Percentiles rank a stretch among this genome's conserved stretches.
phyloP scores from a whole-genome alignment of 2,888 invertebrate genomes.

The Spodoptera picta region DNA sequence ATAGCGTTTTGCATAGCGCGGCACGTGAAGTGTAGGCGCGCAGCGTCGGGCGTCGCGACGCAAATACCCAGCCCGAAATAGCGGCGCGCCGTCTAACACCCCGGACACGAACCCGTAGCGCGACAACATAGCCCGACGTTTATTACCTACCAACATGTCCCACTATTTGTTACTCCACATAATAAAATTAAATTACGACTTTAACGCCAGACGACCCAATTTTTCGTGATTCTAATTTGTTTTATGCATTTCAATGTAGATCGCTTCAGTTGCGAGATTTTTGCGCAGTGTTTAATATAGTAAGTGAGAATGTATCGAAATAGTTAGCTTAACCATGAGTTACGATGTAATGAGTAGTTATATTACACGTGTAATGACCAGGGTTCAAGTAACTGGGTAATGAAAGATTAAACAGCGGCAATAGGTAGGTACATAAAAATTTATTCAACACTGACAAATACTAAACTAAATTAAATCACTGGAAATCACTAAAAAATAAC shows the following conservation, averaged over 20 bases:
- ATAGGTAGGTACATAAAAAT: too few species aligned
- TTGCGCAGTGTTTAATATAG: too few species aligned
- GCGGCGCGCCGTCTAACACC: constrained; percentile 81
- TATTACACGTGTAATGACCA: too few species aligned
- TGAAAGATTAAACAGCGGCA: too few species aligned
- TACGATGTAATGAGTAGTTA: too few species aligned
- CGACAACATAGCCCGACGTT: constrained; percentile 56
- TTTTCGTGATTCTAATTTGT: constrained; percentile 40
- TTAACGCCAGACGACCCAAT: constrained; percentile 43
- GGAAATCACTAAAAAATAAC: too few species aligned
- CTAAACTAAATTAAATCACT: too few species aligned
- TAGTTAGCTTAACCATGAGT: too few species aligned
- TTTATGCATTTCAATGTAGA: constrained; percentile 24
- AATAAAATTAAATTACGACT: constrained; percentile 55
- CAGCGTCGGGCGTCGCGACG: constrained; percentile 70
- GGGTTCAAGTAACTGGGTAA: too few species aligned
- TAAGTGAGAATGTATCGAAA: too few species aligned
- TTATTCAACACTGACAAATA: too few species aligned
- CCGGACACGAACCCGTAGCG: constrained; percentile 67
- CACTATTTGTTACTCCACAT: constrained; percentile 57
- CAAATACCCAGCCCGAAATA: constrained; percentile 83
- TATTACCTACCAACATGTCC: constrained; percentile 57
- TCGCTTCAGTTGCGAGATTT: background rate
- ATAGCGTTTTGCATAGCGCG: constrained; percentile 69
- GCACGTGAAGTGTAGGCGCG: constrained; percentile 72